Evolutionary conservation across 2,113 vertebrate species (phyloP).

Genomic region (Bufo bufo): DNA sequence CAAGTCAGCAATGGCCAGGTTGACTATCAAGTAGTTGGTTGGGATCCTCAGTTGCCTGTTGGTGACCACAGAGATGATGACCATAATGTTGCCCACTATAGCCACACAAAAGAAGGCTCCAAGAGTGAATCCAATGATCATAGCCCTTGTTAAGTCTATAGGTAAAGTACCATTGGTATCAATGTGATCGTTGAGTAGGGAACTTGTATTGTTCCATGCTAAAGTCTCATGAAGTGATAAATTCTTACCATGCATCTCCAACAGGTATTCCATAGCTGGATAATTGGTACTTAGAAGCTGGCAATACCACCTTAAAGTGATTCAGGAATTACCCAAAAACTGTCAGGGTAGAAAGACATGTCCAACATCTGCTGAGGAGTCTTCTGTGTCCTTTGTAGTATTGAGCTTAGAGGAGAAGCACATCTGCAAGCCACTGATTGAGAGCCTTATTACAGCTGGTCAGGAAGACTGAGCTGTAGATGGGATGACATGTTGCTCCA

Average conservation of each 20-base stretch:
- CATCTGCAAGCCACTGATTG: not conserved
- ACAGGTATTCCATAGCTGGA: slow-evolving; percentile 51
- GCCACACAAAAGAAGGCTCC: slow-evolving; percentile 94
- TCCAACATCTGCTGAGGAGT: not conserved
- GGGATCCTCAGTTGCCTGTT: slow-evolving; percentile 94
- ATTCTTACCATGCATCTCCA: slow-evolving; percentile 73
- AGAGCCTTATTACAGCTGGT: not conserved
- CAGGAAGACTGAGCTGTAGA: slow-evolving; percentile 2
- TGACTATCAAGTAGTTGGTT: slow-evolving; percentile 96
- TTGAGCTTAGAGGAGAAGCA: not conserved
- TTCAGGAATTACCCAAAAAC: not conserved
- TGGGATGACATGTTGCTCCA: slow-evolving; percentile 47
- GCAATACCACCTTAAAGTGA: not conserved
- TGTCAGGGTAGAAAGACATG: not conserved
- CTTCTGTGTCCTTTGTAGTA: not conserved
- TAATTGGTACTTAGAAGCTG: not conserved
- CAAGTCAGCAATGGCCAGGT: slow-evolving; percentile 94
- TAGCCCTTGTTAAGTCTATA: slow-evolving; percentile 81
- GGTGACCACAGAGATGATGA: slow-evolving; percentile 94
- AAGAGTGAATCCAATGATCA: slow-evolving; percentile 87
- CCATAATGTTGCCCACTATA: slow-evolving; percentile 93
- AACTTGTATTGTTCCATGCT: slow-evolving; percentile 65
- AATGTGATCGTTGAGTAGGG: slow-evolving; percentile 74
- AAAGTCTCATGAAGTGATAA: slow-evolving; percentile 66
- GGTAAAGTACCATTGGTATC: slow-evolving; percentile 68